These are phyloP conservation scores for Suncus etruscus DNA, from an alignment of 2,113 vertebrate genomes.

Conservation along the genomic window DNA sequence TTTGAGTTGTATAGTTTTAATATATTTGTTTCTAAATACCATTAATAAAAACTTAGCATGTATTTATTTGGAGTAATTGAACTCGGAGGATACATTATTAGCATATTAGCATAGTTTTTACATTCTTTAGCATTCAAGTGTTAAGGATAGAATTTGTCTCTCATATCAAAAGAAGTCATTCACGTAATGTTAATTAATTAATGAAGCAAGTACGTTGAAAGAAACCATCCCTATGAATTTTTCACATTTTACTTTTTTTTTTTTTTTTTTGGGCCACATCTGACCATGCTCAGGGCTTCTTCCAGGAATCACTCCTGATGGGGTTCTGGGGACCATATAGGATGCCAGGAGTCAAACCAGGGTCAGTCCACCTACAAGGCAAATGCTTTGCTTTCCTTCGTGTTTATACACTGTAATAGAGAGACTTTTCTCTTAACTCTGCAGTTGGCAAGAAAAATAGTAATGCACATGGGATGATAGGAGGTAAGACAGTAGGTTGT, in stretches of 20 bases:
- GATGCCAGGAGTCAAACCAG: too few species aligned
- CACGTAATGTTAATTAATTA: neutral
- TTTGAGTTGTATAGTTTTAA: conserved; percentile 12
- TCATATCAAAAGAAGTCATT: neutral
- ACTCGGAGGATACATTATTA: conserved; percentile 1
- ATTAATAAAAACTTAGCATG: neutral
- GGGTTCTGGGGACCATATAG: too few species aligned
- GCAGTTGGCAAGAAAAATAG: neutral
- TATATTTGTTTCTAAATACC: conserved; percentile 31
- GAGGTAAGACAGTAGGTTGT: neutral
- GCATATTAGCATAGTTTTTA: conserved; percentile 50
- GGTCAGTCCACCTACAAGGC: too few species aligned
- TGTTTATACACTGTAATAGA: neutral
- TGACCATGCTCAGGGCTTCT: too few species aligned
- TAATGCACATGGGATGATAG: neutral
- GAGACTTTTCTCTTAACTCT: neutral
- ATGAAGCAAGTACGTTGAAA: conserved; percentile 11
- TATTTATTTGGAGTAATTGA: neutral
- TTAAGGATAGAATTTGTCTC: conserved; percentile 17
- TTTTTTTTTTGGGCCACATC: too few species aligned
- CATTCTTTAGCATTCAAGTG: conserved; percentile 40
- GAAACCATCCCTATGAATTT: neutral
- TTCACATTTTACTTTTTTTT: neutral
- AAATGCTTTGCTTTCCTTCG: too few species aligned
- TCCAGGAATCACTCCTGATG: too few species aligned